Evolutionary conservation across 2,888 invertebrate species (phyloP).

Genomic region (Tetanocera ferruginea): DNA sequence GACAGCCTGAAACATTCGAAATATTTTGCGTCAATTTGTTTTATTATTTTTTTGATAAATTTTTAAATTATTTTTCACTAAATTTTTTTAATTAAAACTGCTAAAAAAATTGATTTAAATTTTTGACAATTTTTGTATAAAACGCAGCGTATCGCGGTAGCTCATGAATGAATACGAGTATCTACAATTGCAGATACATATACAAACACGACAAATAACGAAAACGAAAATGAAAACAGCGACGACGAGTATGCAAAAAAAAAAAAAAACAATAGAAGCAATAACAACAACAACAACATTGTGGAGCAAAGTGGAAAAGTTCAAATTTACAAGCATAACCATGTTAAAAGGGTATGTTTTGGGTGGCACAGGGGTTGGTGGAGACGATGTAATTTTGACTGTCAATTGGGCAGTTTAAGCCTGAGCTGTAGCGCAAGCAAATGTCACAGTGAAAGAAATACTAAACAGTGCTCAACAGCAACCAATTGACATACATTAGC

Average conservation of each 20-base stretch:
- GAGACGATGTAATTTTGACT: not conserved
- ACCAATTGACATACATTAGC: not conserved
- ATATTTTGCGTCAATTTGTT: not conserved
- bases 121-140: slow-evolving; percentile 1
- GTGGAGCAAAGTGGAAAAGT: not conserved
- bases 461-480: not conserved
- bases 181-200: slow-evolving; percentile 22
- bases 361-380: not conserved
- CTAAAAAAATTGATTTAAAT: not conserved
- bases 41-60: not conserved
- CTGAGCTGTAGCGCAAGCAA: not conserved
- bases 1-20: not conserved
- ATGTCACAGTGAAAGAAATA: not conserved
- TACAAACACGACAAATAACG: slow-evolving; percentile 7
- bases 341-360: not conserved
- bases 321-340: not conserved
- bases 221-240: not conserved
- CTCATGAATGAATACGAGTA: slow-evolving; percentile 27
- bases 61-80: slow-evolving; percentile 3
- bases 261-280: not conserved
- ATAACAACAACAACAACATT: not conserved
- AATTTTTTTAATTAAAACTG: not conserved
- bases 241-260: not conserved
- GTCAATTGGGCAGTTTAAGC: not conserved
- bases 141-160: slow-evolving; percentile 9